Conservation (phyloP, 2,888 invertebrate genomes). For the Acleris laterana region DNA sequence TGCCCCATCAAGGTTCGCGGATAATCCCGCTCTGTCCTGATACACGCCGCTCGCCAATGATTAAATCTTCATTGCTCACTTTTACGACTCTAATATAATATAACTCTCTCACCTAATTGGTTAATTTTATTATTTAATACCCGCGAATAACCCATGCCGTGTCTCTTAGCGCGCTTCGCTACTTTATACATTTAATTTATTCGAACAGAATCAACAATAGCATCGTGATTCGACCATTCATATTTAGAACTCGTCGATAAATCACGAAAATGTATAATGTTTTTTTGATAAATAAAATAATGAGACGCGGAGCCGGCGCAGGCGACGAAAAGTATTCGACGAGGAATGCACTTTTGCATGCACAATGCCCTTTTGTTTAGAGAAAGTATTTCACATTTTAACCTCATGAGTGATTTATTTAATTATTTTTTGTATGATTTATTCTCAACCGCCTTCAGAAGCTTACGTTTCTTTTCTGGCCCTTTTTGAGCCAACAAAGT, state of each 20-base stretch:
- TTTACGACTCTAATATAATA: conserved; percentile 30
- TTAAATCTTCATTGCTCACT: conserved; percentile 35
- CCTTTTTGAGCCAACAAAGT: conserved; percentile 40
- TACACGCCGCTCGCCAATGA: conserved; percentile 44
- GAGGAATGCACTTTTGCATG: conserved; percentile 82
- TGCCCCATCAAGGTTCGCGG: conserved; percentile 64
- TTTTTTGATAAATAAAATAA: conserved; percentile 65
- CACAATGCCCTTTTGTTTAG: conserved; percentile 83
- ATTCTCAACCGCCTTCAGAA: conserved; percentile 61
- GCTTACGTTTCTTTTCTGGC: conserved; percentile 41
- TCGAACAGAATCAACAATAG: conserved; percentile 55
- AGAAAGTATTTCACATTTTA: conserved; percentile 83
- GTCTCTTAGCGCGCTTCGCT: conserved; percentile 20
- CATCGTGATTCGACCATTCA: conserved; percentile 77
- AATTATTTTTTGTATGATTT: conserved; percentile 74
- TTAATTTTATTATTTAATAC: conserved; percentile 33
- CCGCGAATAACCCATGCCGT: conserved; percentile 8
- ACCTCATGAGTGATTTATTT: conserved; percentile 77
- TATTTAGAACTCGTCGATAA: conserved; percentile 75
- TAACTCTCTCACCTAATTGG: conserved; percentile 32
- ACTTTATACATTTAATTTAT: conserved; percentile 32
- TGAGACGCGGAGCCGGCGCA: conserved; percentile 61
- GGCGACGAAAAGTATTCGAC: conserved; percentile 82
- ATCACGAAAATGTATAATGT: conserved; percentile 63
- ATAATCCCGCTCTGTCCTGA: conserved; percentile 58